Percentiles rank a stretch among this genome's conserved stretches.
Evolutionary conservation across 2,113 vertebrate species (phyloP).

Genomic region (Regulus satrapa): DNA sequence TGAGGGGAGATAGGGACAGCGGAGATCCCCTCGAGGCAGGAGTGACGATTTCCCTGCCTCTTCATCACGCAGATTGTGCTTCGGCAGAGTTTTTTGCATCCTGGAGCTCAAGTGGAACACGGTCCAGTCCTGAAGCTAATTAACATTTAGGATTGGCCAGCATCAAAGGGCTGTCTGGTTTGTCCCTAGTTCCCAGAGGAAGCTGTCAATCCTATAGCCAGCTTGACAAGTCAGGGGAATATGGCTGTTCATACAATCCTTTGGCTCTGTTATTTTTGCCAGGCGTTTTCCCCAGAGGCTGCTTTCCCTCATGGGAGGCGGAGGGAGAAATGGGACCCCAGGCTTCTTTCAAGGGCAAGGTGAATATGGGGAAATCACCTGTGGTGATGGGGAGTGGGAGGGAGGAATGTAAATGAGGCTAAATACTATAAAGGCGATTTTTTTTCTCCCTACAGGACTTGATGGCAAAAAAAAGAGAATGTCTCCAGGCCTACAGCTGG

Average conservation of each 20-base stretch:
- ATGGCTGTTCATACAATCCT: constrained; percentile 76
- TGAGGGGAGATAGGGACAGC: not conserved
- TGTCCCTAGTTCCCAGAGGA: constrained; percentile 55
- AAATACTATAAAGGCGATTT: constrained; percentile 62
- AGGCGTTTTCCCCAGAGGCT: constrained; percentile 75
- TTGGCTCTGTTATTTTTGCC: constrained; percentile 77
- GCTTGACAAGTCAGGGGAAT: constrained; percentile 73
- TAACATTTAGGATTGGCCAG: constrained; percentile 40
- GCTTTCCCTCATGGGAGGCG: constrained; percentile 76
- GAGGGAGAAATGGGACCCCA: constrained; percentile 76
- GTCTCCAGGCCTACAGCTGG: constrained; percentile 68
- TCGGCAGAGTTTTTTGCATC: not conserved
- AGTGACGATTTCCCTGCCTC: not conserved
- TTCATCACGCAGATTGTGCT: not conserved
- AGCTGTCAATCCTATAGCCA: constrained; percentile 66
- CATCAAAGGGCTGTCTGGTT: constrained; percentile 41
- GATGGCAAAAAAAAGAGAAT: constrained; percentile 67
- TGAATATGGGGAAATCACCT: constrained; percentile 77
- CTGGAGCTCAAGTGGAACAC: not conserved
- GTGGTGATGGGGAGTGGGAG: constrained; percentile 75
- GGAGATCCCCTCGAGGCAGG: not conserved
- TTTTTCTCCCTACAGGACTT: constrained; percentile 64
- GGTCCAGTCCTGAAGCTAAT: constrained; percentile 42
- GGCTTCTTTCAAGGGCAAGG: constrained; percentile 76
- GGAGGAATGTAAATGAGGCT: constrained; percentile 70